Evolutionary conservation across 2,113 vertebrate genomes (phyloP).

Genomic region (Laterallus jamaicensis): DNA sequence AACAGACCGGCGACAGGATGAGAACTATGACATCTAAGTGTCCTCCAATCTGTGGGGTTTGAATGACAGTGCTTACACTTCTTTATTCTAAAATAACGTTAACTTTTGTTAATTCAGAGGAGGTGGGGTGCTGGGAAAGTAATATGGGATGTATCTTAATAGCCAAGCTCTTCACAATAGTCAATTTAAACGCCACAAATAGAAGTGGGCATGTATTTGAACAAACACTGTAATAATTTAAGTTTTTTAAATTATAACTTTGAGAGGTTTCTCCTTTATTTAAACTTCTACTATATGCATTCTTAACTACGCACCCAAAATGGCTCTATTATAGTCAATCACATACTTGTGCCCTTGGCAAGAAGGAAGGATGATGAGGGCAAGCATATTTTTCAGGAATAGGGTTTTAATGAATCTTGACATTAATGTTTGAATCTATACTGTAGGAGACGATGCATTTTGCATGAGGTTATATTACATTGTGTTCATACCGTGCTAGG

Average conservation of each 20-base stretch:
- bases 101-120: neutral
- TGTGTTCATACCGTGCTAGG: fast-evolving
- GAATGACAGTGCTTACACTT: neutral
- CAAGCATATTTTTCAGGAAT: neutral
- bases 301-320: neutral
- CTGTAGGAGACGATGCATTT: neutral
- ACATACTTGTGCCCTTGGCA: neutral
- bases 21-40: fast-evolving
- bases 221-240: neutral
- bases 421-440: neutral
- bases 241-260: too few species aligned
- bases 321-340: neutral
- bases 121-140: neutral
- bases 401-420: neutral
- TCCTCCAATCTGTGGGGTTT: neutral
- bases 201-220: neutral
- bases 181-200: neutral
- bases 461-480: neutral
- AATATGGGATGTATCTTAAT: neutral
- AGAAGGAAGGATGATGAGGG: neutral
- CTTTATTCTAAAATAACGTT: neutral
- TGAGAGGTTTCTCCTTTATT: neutral
- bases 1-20: neutral
- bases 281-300: neutral
- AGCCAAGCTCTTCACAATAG: neutral